Percentiles rank a stretch among this genome's conserved stretches.
Evolutionary conservation across 2,797 vertebrate genomes (phyloP).

Genomic region (Paratrypauchen microcephalus): DNA sequence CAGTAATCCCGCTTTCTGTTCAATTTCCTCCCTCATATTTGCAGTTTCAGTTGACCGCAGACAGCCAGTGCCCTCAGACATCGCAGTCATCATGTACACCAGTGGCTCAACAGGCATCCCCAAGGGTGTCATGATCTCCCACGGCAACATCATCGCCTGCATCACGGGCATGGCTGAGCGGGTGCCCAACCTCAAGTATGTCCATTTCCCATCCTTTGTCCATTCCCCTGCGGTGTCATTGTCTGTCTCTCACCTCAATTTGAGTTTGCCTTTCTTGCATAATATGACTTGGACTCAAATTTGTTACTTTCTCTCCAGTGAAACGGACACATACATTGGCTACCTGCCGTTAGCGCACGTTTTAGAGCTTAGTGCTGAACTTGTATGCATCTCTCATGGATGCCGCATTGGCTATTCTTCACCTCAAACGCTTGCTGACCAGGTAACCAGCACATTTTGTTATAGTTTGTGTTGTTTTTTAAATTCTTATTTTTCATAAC

Average conservation of each 20-base stretch:
- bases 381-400: constrained; percentile 91
- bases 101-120: constrained; percentile 96
- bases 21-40: constrained; percentile 21
- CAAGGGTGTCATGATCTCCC: constrained; percentile 98
- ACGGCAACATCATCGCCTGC: constrained; percentile 92
- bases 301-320: constrained; percentile 71
- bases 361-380: constrained; percentile 93
- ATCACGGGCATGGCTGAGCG: constrained; percentile 96
- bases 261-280: background rate
- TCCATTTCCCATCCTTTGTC: background rate
- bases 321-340: constrained; percentile 92
- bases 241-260: background rate
- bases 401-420: constrained; percentile 96
- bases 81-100: constrained; percentile 98
- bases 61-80: constrained; percentile 82
- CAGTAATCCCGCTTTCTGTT: background rate
- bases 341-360: constrained; percentile 96
- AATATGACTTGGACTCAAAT: constrained; percentile 8
- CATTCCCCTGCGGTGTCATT: background rate
- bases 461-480: background rate
- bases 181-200: constrained; percentile 89
- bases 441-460: constrained; percentile 72
- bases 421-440: constrained; percentile 94
- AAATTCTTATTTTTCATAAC: background rate
- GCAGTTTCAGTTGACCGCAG: constrained; percentile 75